These are phyloP conservation scores for Tapirus terrestris DNA, from an alignment of 2,113 vertebrate species.

Conservation along the genomic window DNA sequence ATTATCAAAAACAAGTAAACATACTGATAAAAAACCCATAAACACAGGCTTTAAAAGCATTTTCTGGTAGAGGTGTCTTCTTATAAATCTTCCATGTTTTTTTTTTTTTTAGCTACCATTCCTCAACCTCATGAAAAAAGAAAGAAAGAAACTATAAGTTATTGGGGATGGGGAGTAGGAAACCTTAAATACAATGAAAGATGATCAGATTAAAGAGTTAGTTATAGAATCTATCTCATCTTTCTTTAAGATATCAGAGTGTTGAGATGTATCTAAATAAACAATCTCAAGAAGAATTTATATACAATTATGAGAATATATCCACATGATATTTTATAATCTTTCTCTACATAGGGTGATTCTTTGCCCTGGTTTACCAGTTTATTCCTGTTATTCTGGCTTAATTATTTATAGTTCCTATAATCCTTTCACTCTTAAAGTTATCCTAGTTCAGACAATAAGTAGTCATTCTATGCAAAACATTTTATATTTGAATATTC, in stretches of 20 bases:
- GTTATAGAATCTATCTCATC: neutral
- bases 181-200: neutral
- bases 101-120: neutral
- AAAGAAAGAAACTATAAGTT: neutral
- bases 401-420: neutral
- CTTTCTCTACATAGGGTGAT: neutral
- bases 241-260: neutral
- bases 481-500: constrained; percentile 28
- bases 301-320: neutral
- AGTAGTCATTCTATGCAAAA: neutral
- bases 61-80: neutral
- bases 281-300: neutral
- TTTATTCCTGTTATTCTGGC: constrained; percentile 6
- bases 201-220: neutral
- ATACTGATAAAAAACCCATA: neutral
- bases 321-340: neutral
- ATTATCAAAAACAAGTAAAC: constrained; percentile 40
- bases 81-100: neutral
- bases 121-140: neutral
- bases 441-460: neutral
- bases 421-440: neutral
- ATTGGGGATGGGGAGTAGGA: neutral
- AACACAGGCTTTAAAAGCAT: neutral
- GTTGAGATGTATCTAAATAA: constrained; percentile 10
- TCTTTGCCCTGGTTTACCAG: neutral